Evolutionary conservation across 2,797 vertebrate species (phyloP).

Genomic region (Gymnopithys bicolor): DNA sequence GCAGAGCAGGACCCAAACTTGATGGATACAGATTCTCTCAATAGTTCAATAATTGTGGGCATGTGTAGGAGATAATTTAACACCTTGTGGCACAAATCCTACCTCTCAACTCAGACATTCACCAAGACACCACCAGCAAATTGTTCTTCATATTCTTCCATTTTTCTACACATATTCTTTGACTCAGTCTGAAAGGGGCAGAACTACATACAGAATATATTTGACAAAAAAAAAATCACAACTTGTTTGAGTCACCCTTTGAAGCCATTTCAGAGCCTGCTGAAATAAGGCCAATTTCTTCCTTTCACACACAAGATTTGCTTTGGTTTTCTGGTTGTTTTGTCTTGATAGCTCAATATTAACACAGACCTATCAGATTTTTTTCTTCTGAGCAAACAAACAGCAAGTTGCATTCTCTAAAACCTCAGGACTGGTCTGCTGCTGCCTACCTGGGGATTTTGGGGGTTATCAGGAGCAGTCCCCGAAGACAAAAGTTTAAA

Average conservation of each 20-base stretch:
- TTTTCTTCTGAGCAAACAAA: background rate
- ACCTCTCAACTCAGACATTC: background rate
- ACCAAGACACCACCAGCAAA: background rate
- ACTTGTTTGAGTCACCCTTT: background rate
- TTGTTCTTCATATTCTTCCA: background rate
- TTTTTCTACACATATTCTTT: background rate
- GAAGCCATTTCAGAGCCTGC: background rate
- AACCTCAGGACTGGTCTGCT: background rate
- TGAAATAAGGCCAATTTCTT: background rate
- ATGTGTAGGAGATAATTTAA: background rate
- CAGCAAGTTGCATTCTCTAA: background rate
- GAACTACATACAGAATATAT: background rate
- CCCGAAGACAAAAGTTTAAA: background rate
- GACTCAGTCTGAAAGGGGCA: background rate
- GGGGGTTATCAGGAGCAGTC: fast-evolving
- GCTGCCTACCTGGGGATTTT: background rate
- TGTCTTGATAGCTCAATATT: background rate
- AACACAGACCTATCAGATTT: background rate
- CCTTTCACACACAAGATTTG: background rate
- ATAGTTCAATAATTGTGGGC: background rate
- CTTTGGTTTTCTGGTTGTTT: background rate
- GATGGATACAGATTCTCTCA: background rate
- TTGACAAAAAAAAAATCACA: background rate
- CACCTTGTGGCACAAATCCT: background rate
- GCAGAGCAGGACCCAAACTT: background rate